A percentile compares a stretch with the other conserved stretches of the same genome.
phyloP scores from a whole-genome alignment of 1,140 invertebrate genomes.

The Zaprionus taronus region DNA sequence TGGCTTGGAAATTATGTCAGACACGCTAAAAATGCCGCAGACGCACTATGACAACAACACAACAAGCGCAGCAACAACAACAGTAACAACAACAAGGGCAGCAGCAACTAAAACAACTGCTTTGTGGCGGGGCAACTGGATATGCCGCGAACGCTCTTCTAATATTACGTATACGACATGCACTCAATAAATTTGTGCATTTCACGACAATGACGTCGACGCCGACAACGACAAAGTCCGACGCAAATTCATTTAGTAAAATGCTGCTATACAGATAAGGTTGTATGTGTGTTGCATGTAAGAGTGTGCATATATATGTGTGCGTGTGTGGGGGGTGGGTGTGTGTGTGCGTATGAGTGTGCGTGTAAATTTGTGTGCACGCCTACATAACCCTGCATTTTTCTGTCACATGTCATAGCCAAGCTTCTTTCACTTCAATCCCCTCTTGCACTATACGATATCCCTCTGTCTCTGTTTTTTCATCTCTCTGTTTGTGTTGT shows the following conservation, averaged over 20 bases:
- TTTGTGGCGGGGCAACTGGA: conserved; percentile 16
- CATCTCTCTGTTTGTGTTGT: background rate
- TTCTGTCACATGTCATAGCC: conserved; percentile 47
- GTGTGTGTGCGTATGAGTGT: conserved; percentile 8
- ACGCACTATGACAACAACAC: conserved; percentile 26
- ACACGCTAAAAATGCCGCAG: conserved; percentile 33
- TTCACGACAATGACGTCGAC: conserved; percentile 61
- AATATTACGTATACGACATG: conserved; percentile 67
- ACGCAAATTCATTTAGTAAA: conserved; percentile 48
- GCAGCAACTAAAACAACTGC: background rate
- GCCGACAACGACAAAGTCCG: conserved; percentile 21
- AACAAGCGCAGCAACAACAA: background rate
- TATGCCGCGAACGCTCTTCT: conserved; percentile 28
- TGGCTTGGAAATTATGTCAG: conserved; percentile 55
- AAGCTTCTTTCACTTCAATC: background rate
- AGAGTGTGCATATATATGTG: background rate
- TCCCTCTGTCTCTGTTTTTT: background rate
- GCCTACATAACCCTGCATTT: conserved; percentile 48
- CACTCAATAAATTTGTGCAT: conserved; percentile 72
- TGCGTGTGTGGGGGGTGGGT: conserved; percentile 2
- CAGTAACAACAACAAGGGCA: background rate
- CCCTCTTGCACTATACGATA: background rate
- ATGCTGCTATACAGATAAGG: background rate
- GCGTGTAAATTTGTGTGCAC: conserved; percentile 11
- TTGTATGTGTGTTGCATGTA: background rate